Evolutionary conservation across 2,797 vertebrate genomes (phyloP).

Genomic region (Gallinago stenura): DNA sequence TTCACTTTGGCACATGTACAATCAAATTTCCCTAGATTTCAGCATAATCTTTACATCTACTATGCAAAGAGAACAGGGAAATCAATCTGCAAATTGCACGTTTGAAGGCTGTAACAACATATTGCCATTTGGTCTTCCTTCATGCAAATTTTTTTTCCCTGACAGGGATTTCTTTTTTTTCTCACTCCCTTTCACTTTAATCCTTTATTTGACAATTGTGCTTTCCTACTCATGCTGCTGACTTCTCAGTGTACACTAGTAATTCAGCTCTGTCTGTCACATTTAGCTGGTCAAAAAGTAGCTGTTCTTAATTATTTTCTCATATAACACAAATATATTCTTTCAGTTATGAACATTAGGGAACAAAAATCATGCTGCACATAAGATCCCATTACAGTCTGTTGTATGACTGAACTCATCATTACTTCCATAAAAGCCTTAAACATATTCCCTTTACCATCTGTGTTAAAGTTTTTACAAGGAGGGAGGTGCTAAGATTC

Average conservation of each 20-base stretch:
- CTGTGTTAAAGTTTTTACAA: slow-evolving; percentile 7
- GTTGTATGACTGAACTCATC: slow-evolving; percentile 6
- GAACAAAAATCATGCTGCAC: background rate
- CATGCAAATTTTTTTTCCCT: background rate
- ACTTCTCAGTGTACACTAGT: background rate
- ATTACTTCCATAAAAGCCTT: slow-evolving; percentile 28
- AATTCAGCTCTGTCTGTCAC: slow-evolving; percentile 38
- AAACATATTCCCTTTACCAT: slow-evolving; percentile 9
- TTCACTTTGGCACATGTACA: slow-evolving; percentile 58
- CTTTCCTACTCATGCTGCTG: slow-evolving; percentile 11
- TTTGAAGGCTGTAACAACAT: slow-evolving; percentile 12
- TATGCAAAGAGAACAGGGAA: slow-evolving; percentile 53
- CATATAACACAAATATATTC: slow-evolving; percentile 12
- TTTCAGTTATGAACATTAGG: background rate
- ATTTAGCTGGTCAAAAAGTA: background rate
- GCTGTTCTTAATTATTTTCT: slow-evolving; percentile 46
- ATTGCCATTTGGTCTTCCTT: slow-evolving; percentile 39
- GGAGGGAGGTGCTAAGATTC: background rate
- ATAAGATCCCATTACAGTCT: background rate
- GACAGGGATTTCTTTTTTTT: background rate
- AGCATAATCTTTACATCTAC: slow-evolving; percentile 71
- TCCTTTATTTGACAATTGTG: slow-evolving; percentile 27
- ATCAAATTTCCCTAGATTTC: slow-evolving; percentile 66
- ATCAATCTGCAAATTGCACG: slow-evolving; percentile 44
- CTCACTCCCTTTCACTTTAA: background rate